Evolutionary conservation across 2,113 vertebrate genomes (phyloP), one percentile per base, ranked within the genome.

Genomic region (Platysternon megacephalum): DNA sequence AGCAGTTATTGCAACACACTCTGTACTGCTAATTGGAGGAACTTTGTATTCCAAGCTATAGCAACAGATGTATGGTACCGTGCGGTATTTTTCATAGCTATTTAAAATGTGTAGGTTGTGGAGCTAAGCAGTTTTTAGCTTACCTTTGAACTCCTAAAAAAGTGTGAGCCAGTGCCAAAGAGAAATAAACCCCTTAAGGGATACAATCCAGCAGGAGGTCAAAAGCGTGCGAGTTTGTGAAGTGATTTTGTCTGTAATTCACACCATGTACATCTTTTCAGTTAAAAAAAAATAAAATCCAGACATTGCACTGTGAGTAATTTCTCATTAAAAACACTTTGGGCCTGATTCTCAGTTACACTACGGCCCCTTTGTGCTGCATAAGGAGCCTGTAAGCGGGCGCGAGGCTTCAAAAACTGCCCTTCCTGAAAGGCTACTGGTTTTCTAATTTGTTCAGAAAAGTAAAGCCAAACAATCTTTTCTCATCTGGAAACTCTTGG

Each of bases 61-160:
- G 24, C 94, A 89, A 5, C 2, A 49, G 42, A 94, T 94, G 13
- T n/a, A 24, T 13, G 11, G 74, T 92, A 90, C 53, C 0, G 4
- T 84, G 29, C 87, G 87, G 29, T 93, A 1, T 46, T 49, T 95
- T 96, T 95, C 96, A 95, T 97, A 87, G 86, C 83, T 97, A 87
- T 94, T 97, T 97, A 97, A 97, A 97, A 97, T 97, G 96, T 91
- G 94, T 97, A 95, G 96, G 96, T 97, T 97, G 97, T 97, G 97
- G 92, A 97, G 96, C 92, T 97, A 97, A 97, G 95, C 95, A 95
- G 94, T 95, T 97, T 97, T 95, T 95, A 97, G 95, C 89, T 97
- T 96, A 96, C 96, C 97, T 97, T 28, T 81, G 95, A 97, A 95
- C 94, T 96, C 90, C 92, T 96, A 93, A 95, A 97, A 97, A 95